Evolutionary conservation across 2,797 vertebrate genomes (phyloP).

Genomic region (Artibeus jamaicensis): DNA sequence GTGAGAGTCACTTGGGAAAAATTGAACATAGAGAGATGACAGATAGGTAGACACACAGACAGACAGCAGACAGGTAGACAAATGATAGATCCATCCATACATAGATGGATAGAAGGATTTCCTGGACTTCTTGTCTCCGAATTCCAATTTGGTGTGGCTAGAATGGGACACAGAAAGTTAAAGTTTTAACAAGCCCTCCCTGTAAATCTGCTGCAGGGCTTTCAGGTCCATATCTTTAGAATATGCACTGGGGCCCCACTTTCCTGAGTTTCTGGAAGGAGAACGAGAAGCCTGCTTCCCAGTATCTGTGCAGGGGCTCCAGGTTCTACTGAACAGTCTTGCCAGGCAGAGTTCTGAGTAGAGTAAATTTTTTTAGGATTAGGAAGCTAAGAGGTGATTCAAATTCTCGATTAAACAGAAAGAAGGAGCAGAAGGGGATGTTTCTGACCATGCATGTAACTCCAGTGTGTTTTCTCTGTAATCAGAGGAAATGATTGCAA

Average conservation of each 20-base stretch:
- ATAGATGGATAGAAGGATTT: neutral
- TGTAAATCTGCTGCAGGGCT: neutral
- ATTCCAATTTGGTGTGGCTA: neutral
- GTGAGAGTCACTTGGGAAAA: neutral
- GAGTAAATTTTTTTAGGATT: conserved; percentile 89
- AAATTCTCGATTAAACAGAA: conserved; percentile 88
- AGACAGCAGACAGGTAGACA: neutral
- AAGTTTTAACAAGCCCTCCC: conserved; percentile 7
- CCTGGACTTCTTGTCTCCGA: neutral
- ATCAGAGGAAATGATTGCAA: conserved; percentile 92
- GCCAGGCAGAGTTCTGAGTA: conserved; percentile 83
- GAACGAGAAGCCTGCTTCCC: neutral
- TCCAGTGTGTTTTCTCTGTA: conserved; percentile 85
- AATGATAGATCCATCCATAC: neutral
- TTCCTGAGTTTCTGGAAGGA: neutral
- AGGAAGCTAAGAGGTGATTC: conserved; percentile 89
- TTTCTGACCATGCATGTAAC: conserved; percentile 81
- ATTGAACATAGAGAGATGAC: neutral
- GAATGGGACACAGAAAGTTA: neutral
- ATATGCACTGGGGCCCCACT: conserved; percentile 22
- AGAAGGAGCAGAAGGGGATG: conserved; percentile 81
- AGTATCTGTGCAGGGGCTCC: conserved; percentile 66
- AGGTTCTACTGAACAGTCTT: conserved; percentile 79
- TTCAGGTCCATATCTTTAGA: neutral
- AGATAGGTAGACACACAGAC: neutral